Evolutionary conservation across 1,140 invertebrate species (phyloP).

Genomic region (Oedothorax gibbosus): DNA sequence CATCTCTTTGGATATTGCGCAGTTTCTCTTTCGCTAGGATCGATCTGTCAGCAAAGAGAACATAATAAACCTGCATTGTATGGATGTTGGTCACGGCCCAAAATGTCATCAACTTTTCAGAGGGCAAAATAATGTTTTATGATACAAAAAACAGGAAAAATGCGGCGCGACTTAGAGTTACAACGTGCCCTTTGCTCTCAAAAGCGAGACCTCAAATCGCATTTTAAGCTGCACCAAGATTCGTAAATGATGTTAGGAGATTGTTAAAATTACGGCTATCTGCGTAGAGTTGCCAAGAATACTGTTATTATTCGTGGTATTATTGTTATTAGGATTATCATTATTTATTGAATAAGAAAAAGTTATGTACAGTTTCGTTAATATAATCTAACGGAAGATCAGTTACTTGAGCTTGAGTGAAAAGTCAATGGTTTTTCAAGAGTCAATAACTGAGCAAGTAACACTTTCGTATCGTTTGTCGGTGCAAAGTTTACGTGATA

Average conservation of each 20-base stretch:
- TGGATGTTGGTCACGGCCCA: constrained; percentile 42
- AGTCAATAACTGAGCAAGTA: no score
- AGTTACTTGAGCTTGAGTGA: no score
- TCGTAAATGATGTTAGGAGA: constrained; percentile 5
- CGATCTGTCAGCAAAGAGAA: constrained; percentile 17
- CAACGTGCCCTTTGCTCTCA: constrained; percentile 4
- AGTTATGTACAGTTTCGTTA: background rate
- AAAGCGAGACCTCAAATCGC: constrained; percentile 28
- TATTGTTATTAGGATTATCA: constrained; percentile 21
- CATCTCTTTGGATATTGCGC: constrained; percentile 23
- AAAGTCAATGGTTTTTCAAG: no score
- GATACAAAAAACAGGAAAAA: constrained; percentile 34
- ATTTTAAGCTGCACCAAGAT: constrained; percentile 22
- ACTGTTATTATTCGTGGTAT: background rate
- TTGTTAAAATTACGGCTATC: constrained; percentile 1
- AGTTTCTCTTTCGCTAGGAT: constrained; percentile 17
- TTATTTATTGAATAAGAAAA: background rate
- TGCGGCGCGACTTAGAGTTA: constrained; percentile 5
- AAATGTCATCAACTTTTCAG: constrained; percentile 43
- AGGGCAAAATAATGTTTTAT: constrained; percentile 45
- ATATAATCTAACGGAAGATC: no score
- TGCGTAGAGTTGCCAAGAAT: background rate
- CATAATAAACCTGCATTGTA: constrained; percentile 41
- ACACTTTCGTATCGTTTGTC: no score
- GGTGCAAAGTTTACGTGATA: no score